Conservation (phyloP, 2,797 vertebrate genomes). For the Gadopsis marmoratus region DNA sequence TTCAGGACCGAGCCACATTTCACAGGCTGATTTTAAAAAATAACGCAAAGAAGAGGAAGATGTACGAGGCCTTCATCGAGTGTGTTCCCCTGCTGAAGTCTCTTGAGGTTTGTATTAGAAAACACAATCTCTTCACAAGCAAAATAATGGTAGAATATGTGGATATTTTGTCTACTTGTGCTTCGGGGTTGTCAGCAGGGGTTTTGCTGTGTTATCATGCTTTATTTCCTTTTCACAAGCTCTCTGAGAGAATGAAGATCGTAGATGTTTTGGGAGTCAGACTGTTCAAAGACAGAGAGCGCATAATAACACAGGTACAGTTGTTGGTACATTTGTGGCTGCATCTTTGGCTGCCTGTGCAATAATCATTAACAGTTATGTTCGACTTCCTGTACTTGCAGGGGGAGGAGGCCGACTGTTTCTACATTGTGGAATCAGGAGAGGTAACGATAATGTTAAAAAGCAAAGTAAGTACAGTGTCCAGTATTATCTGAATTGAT, state of each 20-base stretch:
- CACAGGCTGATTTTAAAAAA: slow-evolving; percentile 96
- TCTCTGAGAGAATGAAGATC: slow-evolving; percentile 95
- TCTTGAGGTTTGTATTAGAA: slow-evolving; percentile 87
- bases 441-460: slow-evolving; percentile 95
- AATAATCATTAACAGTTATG: background rate
- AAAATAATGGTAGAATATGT: background rate
- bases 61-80: slow-evolving; percentile 94
- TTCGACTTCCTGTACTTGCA: slow-evolving; percentile 57
- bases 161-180: background rate
- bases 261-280: slow-evolving; percentile 93
- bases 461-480: slow-evolving; percentile 88
- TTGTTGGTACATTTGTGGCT: background rate
- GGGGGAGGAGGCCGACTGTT: slow-evolving; percentile 94
- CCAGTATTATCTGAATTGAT: no score
- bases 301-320: slow-evolving; percentile 86
- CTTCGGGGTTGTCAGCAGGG: background rate
- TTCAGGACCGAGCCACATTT: slow-evolving; percentile 94
- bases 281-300: slow-evolving; percentile 88
- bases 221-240: slow-evolving; percentile 69
- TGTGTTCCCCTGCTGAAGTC: slow-evolving; percentile 93
- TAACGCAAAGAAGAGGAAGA: slow-evolving; percentile 95
- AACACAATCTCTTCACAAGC: background rate
- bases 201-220: background rate
- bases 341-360: background rate
- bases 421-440: slow-evolving; percentile 95